Evolutionary conservation across 2,888 invertebrate species (phyloP).

Genomic region (Tromatobia lineatoria): DNA sequence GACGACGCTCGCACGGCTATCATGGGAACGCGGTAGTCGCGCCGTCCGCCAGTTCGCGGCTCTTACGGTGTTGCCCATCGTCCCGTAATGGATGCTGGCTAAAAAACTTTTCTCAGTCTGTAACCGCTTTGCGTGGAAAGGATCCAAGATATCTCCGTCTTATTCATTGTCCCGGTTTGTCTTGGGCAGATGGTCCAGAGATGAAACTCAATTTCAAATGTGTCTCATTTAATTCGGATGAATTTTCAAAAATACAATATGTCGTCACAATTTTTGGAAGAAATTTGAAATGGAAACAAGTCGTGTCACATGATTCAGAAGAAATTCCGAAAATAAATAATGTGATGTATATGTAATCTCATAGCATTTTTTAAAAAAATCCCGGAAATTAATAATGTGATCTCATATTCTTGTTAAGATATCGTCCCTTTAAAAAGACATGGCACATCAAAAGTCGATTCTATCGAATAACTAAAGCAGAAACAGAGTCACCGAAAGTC

Average conservation of each 20-base stretch:
- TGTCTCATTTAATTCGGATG: not conserved
- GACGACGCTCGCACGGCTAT: slow-evolving; percentile 49
- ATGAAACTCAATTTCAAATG: not conserved
- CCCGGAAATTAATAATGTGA: too few relatives aligned
- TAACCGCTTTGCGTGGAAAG: slow-evolving; percentile 54
- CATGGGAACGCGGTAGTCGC: slow-evolving; percentile 62
- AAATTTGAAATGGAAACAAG: too few relatives aligned
- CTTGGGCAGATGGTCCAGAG: slow-evolving; percentile 7
- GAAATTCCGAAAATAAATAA: too few relatives aligned
- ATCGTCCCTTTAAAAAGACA: too few relatives aligned
- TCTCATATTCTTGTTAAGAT: too few relatives aligned
- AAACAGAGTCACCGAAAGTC: too few relatives aligned
- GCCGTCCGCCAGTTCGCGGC: slow-evolving; percentile 43
- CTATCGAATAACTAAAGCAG: too few relatives aligned
- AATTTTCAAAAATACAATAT: not conserved
- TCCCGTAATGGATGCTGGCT: slow-evolving; percentile 63
- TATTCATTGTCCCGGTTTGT: slow-evolving; percentile 29
- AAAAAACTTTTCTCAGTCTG: slow-evolving; percentile 58
- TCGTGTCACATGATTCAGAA: too few relatives aligned
- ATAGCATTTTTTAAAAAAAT: too few relatives aligned
- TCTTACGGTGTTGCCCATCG: slow-evolving; percentile 54
- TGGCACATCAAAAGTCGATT: too few relatives aligned
- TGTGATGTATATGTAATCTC: too few relatives aligned
- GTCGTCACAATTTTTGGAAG: too few relatives aligned
- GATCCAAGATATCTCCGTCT: slow-evolving; percentile 31